phyloP scores from a whole-genome alignment of 2,113 vertebrate genomes.

The Donacobius atricapilla region DNA sequence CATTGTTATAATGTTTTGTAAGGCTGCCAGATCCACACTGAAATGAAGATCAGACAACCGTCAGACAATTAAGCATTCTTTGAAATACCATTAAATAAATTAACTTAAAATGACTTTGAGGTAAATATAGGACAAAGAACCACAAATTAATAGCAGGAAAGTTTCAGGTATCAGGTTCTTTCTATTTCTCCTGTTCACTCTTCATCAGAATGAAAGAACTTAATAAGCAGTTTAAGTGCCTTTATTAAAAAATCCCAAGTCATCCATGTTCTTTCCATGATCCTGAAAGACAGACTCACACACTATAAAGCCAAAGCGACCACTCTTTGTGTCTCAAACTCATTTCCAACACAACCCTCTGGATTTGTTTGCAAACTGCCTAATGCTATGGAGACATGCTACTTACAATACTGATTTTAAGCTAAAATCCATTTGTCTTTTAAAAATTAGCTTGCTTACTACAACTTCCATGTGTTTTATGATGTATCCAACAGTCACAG shows the following conservation, averaged over 20 bases:
- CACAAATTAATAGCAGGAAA: background rate
- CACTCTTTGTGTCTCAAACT: background rate
- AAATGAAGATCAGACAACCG: constrained; percentile 13
- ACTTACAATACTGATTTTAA: background rate
- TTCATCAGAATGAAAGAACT: background rate
- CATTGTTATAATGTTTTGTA: constrained; percentile 35
- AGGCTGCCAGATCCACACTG: background rate
- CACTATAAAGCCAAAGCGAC: background rate
- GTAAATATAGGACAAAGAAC: background rate
- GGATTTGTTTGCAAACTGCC: background rate
- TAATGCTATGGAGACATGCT: background rate
- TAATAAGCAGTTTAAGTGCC: background rate
- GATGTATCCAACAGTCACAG: background rate
- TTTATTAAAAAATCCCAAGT: background rate
- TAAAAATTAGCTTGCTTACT: background rate
- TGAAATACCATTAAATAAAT: constrained; percentile 47
- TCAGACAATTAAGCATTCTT: constrained; percentile 22
- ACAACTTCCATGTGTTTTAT: background rate
- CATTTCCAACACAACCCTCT: background rate
- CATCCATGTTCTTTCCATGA: background rate
- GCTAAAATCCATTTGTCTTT: background rate
- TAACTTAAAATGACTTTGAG: constrained; percentile 38
- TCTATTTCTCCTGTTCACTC: background rate
- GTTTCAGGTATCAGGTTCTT: constrained; percentile 3
- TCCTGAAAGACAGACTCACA: background rate